Evolutionary conservation across 2,113 vertebrate species (phyloP), one percentile per base, ranked within the genome.

Genomic region (Clarias macrocephalus): DNA sequence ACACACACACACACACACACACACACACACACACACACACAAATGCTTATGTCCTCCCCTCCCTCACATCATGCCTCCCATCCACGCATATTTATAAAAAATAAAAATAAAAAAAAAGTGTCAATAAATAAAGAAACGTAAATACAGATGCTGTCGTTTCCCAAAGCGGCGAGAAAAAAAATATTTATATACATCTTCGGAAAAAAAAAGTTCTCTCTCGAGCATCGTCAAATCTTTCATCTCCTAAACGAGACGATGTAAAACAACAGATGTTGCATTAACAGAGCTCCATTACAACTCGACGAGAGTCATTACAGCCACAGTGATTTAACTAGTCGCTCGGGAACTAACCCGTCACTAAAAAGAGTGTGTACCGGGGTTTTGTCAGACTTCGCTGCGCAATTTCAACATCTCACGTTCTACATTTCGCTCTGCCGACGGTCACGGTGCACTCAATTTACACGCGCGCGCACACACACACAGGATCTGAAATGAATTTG

Each of bases 251-350:
- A 60, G 19, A 75, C 82, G 19, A 72, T 59, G 70, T 76, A 86
- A 83, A 88, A 75, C 88, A 92, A 80, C 89, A 91, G 88, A 85
- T 88, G 88, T 77, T 72, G 80, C 70, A 28, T 72, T 86, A 63
- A 48, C 42, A 28, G 65, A 79, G 80, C 87, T 88, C 54, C 63
- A 87, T 86, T 68, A 60, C 25, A 70, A 52, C 70, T 62, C 70
- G 30, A 57, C 52, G 33, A 33, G n/a, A 75, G 56, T 82, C 84
- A 80, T 83, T 59, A 25, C 60, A 87, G 81, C 83, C 89, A 56
- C 3, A 10, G 87, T 68, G 79, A 75, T 80, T 85, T 84, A 18
- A 88, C 28, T 84, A 28, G 12, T 16, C n/a, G 37, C 66, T 57
- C 25, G 42, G 63, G 63, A 66, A 33, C 33, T 28, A 52, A 25